These are phyloP conservation scores for Chiloscyllium punctatum DNA, from an alignment of 2,797 vertebrate species.

Conservation along the genomic window DNA sequence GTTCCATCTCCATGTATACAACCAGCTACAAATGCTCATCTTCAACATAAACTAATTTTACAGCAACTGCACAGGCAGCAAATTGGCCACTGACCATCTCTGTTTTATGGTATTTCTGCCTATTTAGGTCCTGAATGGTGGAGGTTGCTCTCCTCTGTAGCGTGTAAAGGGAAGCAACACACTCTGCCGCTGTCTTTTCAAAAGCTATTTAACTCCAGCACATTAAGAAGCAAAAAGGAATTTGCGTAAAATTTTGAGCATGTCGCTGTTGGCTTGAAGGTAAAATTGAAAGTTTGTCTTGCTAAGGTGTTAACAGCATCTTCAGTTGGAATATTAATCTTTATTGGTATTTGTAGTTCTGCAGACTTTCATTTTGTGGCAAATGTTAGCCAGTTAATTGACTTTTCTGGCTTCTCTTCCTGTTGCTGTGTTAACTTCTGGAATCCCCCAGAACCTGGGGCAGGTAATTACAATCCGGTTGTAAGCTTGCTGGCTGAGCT, in stretches of 20 bases:
- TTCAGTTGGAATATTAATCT: neutral
- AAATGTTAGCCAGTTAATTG: no score
- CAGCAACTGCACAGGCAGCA: neutral
- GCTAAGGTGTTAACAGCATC: neutral
- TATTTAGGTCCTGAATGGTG: neutral
- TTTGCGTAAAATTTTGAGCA: neutral
- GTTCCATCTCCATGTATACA: neutral
- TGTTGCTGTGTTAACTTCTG: neutral
- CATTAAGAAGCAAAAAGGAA: neutral
- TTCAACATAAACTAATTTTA: slow-evolving; percentile 12
- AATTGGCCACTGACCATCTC: neutral
- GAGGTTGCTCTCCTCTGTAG: neutral
- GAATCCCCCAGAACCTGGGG: neutral
- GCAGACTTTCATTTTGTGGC: neutral
- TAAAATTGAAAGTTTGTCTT: neutral
- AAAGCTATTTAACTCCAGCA: neutral
- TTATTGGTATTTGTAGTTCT: neutral
- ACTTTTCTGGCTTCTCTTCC: neutral
- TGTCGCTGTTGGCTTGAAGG: neutral
- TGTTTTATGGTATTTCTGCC: neutral
- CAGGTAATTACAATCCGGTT: no score
- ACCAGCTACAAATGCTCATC: neutral
- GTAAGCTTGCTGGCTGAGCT: no score
- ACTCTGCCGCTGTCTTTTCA: neutral
- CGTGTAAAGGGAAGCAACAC: neutral